Evolutionary conservation across 2,797 vertebrate species (phyloP), one percentile per base, ranked within the genome.

Genomic region (Gambusia yucatana): DNA sequence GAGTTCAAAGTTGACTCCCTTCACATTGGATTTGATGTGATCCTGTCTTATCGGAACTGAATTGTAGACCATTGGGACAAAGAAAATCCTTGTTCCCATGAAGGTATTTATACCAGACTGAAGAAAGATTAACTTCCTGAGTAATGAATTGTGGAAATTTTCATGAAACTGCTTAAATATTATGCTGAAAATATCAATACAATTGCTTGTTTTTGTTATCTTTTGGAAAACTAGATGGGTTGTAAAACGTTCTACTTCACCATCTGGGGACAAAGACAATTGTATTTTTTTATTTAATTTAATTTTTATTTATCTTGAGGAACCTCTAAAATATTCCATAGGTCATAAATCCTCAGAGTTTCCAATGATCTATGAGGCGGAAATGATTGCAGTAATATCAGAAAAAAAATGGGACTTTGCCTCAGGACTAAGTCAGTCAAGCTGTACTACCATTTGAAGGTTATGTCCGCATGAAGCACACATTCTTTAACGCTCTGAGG

Each of bases 41-140:
- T 86, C 79, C 71, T 65, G 70, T 82, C 85, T 91, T 90, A 91
- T 91, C 89, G 82, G 70, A 78, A 75, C 50, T 47, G 77, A 85
- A 88, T 61, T 74, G 75, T 57, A 77, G 75, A 88, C 78, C 55
- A 84, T 57, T 20, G 10, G 80, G 77, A 82, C 77, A 80, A 88
- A 89, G 79, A 80, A 79, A 84, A 86, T 78, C 76, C 72, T 70
- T 43, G 63, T 75, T 75, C 47, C 77, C 78, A 47, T 78, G 74
- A 69, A 44, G 70, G 57, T 13, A 4, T 76, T 75, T 82, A 69
- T 48, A 67, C 67, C 75, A 72, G 73, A 75, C 44, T 77, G 86
- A 82, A 72, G 85, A 93, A 93, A 93, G 87, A 85, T 94, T 91
- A 91, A 93, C 91, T 84, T 82, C 84, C 80, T 86, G 84, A 89